A percentile compares a stretch with the other conserved stretches of the same genome.
Conservation (phyloP, 1,140 invertebrate species). For the Drosophila miranda region DNA sequence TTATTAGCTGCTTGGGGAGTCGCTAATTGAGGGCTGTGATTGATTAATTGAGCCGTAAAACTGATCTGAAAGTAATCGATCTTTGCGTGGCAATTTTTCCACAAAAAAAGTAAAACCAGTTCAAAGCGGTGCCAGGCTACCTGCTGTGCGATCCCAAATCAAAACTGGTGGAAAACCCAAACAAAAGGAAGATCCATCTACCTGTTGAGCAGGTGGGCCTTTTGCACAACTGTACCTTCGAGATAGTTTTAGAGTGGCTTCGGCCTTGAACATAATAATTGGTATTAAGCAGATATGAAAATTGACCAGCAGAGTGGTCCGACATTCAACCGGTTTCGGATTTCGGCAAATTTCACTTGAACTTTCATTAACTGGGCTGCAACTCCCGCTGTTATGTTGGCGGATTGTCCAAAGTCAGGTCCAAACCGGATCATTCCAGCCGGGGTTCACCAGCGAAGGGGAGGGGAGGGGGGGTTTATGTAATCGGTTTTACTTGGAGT, state of each 20-base stretch:
- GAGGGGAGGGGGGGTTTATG: conserved; percentile 42
- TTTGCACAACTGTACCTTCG: conserved; percentile 33
- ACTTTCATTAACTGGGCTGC: conserved; percentile 69
- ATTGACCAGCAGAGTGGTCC: conserved; percentile 45
- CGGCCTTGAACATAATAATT: conserved; percentile 69
- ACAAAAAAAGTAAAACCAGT: conserved; percentile 25
- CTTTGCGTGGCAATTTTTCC: conserved; percentile 3
- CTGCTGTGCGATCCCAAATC: conserved; percentile 13
- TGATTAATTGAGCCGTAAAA: conserved; percentile 29
- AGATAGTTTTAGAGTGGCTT: background rate
- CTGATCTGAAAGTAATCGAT: background rate
- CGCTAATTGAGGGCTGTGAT: conserved; percentile 36
- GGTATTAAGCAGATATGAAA: conserved; percentile 29
- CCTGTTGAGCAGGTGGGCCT: background rate
- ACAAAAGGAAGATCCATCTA: conserved; percentile 3
- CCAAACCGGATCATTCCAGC: conserved; percentile 59
- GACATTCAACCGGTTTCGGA: conserved; percentile 57
- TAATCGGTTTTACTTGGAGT: conserved; percentile 53
- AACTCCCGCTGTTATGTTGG: conserved; percentile 46
- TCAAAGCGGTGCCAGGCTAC: conserved; percentile 20
- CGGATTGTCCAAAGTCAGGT: conserved; percentile 24
- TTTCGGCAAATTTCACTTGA: conserved; percentile 69
- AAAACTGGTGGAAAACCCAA: conserved; percentile 16
- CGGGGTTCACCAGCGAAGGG: conserved; percentile 5
- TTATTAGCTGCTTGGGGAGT: conserved; percentile 36